Evolutionary conservation across 2,113 vertebrate species (phyloP), one percentile per base, ranked within the genome.

Genomic region (Cranoglanis bouderius): DNA sequence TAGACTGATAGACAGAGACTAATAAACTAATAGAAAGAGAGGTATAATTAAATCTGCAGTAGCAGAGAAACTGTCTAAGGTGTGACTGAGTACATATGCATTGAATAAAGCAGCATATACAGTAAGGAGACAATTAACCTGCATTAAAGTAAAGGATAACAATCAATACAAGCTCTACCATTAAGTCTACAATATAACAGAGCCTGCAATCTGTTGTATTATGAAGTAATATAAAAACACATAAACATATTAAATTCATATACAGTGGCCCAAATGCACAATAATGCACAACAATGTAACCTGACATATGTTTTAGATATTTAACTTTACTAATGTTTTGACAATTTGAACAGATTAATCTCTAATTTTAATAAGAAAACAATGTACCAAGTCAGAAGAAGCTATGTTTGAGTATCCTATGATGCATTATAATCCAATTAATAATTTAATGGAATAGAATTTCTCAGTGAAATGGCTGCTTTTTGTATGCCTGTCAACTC

Each of bases 401-500:
- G 29, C 2, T 10, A 78, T 78, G 26, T 49, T 51, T 49, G 43
- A 51, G 4, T 46, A 51, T 21, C 46, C 24, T 51, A 16, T 53
- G 29, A 80, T 51, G 21, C 2, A 55, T 81, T 81, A 32, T 19
- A 55, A 82, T 57, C 19, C 3, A 26, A 49, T 49, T 49, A 49
- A 49, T 38, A 38, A 57, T 82, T 82, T 1, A 86, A 80, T 38
- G 14, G 35, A 88, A 88, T 82, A 51, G 6, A 74, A 87, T 87
- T 85, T 43, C 61, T 92, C 92, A 91, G 87, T 84, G 24, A 91
- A 91, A 86, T 89, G 70, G 87, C 89, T 85, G 90, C 91, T 89
- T 91, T 82, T 91, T 57, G 91, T 89, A 67, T 82, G 74, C 77
- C 61, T 89, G 87, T 91, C 90, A 92, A 92, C 90, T 92, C 90